Conservation (phyloP, 2,113 vertebrate genomes). For the Irena cyanogastra region DNA sequence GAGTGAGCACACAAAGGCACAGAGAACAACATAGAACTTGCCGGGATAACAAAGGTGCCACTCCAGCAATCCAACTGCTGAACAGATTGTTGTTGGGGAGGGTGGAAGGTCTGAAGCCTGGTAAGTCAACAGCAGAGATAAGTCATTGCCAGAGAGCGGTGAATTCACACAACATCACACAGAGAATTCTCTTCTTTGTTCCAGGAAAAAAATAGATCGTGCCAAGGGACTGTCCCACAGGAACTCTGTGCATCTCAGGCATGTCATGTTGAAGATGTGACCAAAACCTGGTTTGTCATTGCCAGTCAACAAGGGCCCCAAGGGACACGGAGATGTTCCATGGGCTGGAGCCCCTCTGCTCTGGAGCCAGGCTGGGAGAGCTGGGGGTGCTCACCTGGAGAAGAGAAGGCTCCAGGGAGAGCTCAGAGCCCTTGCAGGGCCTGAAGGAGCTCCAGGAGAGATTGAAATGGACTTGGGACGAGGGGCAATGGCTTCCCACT, state of each 20-base stretch:
- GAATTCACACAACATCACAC: background rate
- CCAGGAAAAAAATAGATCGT: background rate
- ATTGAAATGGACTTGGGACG: background rate
- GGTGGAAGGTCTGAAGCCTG: background rate
- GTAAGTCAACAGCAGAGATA: background rate
- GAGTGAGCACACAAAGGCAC: background rate
- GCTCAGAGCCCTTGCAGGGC: accelerated
- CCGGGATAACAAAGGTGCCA: background rate
- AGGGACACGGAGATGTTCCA: accelerated
- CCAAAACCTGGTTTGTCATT: background rate
- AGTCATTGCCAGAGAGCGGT: too few relatives aligned
- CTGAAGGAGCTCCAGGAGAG: background rate
- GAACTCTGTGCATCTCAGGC: background rate
- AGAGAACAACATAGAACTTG: background rate
- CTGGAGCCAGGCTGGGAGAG: background rate
- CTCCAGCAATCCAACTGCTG: background rate
- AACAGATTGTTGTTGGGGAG: background rate
- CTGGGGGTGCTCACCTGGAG: background rate
- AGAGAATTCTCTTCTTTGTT: background rate
- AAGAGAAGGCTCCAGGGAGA: background rate
- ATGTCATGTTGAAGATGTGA: accelerated
- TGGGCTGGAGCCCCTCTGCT: background rate
- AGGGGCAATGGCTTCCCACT: background rate
- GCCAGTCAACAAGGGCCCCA: background rate
- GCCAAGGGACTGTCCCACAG: background rate